These are phyloP conservation scores for Entomyzon cyanotis DNA, from an alignment of 2,113 vertebrate species.

Conservation along the genomic window DNA sequence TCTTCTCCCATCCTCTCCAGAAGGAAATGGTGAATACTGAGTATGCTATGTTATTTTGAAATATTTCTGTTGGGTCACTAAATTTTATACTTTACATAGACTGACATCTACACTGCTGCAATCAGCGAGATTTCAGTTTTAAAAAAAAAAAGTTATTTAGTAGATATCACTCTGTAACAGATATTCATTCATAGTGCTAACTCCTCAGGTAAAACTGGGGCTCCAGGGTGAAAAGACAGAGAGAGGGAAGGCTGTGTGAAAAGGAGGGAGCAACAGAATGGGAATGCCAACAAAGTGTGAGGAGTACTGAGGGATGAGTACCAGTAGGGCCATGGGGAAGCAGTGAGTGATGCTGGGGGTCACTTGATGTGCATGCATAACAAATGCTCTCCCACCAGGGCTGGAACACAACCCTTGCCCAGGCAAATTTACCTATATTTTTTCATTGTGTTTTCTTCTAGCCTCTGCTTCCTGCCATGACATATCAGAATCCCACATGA, in stretches of 20 bases:
- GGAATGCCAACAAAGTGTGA: background rate
- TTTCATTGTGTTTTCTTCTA: background rate
- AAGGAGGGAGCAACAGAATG: background rate
- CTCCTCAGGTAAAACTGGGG: background rate
- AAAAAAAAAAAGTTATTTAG: background rate
- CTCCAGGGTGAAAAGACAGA: background rate
- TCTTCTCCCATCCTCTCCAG: background rate
- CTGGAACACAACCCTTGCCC: too few species aligned
- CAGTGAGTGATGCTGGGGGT: background rate
- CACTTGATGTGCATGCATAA: too few species aligned
- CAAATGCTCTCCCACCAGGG: too few species aligned
- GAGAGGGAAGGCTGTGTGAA: background rate
- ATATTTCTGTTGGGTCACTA: background rate
- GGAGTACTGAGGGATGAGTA: background rate
- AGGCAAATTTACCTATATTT: too few species aligned
- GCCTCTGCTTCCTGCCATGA: background rate
- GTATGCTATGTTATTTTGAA: background rate
- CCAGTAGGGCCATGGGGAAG: accelerated
- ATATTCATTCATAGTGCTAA: background rate
- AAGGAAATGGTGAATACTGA: background rate
- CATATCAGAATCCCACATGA: background rate
- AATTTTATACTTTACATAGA: background rate
- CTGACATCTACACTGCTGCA: background rate
- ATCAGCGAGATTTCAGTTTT: background rate
- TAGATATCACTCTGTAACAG: background rate